Base-by-base conservation (phyloP, 2,888 invertebrate species). In the Hirtodrosophila trivittata region DNA sequence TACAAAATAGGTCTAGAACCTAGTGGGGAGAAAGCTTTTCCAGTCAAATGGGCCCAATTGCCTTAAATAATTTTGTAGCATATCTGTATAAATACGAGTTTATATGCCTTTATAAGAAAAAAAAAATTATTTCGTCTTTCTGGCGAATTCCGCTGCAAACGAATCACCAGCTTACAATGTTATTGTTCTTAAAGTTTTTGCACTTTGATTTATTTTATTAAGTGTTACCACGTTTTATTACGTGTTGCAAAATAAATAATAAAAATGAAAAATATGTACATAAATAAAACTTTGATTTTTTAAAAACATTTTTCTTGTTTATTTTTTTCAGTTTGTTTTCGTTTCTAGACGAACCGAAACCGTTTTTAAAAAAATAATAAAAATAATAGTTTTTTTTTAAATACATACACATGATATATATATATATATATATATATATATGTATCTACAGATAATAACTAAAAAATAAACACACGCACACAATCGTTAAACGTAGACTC, bases 41-140 rank as follows among this genome's bases (percentile, higher is more conserved):
- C 41, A 26, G 25, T 46, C 38, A 25, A 28, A 52, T 51, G 58
- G 46, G 39, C 35, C 45, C 45, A 32, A 57, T 57, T 49, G 42
- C 42, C 66, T 73, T 45, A 66, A 73, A 69, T 77, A 64, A 81
- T 72, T 73, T 67, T 82, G 72, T 82, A 81, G 77, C 77, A 77
- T 85, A 80, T 78, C 83, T 80, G 82, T 21, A 78, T 75, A 68
- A 75, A 82, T 86, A 70, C 73, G n/a, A n/a, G n/a, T n/a, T n/a
- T n/a, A n/a, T n/a, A n/a, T n/a, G n/a, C n/a, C n/a, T n/a, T n/a
- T n/a, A n/a, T n/a, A n/a, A n/a, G n/a, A n/a, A n/a, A n/a, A n/a
- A 89, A 90, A 88, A 85, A 89, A 75, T 70, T 60, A 69, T 68
- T 66, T 62, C 66, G 50, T 68, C 63, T 67, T 49, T 59, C 56